These are phyloP conservation scores for Urocyon cinereoargenteus DNA, from an alignment of 2,797 vertebrate genomes.

Conservation along the genomic window DNA sequence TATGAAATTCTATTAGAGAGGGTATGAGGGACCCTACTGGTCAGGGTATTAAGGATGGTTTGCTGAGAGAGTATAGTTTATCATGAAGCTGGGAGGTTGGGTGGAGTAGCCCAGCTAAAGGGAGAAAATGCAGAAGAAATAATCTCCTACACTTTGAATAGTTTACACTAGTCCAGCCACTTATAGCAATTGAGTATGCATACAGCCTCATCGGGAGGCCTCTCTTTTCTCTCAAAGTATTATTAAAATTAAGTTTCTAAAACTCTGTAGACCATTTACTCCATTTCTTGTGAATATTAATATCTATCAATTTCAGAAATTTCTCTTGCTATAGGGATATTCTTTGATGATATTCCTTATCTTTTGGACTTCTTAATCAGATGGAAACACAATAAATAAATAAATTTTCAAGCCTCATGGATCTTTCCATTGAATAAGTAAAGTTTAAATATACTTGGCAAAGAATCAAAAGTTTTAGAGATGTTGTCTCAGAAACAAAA, in stretches of 20 bases:
- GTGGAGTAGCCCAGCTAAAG: neutral
- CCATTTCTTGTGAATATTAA: neutral
- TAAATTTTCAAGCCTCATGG: constrained; percentile 6
- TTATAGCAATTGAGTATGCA: neutral
- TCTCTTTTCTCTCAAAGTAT: neutral
- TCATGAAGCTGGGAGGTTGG: neutral
- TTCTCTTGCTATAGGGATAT: neutral
- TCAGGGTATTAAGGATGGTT: neutral
- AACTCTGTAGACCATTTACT: neutral
- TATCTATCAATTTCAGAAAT: neutral
- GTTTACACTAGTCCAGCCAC: neutral
- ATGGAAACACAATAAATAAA: constrained; percentile 45
- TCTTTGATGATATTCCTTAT: constrained; percentile 6
- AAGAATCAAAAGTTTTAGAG: constrained; percentile 52
- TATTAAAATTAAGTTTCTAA: constrained; percentile 35
- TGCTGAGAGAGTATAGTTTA: neutral
- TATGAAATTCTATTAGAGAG: neutral
- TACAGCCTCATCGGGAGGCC: too few species aligned
- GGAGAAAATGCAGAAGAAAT: neutral
- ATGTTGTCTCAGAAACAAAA: constrained; percentile 55
- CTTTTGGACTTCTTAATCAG: constrained; percentile 38
- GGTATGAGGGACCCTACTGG: neutral
- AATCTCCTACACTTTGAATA: neutral
- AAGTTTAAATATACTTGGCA: constrained; percentile 63
- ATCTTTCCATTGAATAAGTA: neutral